Conservation (phyloP, 1,140 invertebrate genomes). For the Chlorops oryzae region DNA sequence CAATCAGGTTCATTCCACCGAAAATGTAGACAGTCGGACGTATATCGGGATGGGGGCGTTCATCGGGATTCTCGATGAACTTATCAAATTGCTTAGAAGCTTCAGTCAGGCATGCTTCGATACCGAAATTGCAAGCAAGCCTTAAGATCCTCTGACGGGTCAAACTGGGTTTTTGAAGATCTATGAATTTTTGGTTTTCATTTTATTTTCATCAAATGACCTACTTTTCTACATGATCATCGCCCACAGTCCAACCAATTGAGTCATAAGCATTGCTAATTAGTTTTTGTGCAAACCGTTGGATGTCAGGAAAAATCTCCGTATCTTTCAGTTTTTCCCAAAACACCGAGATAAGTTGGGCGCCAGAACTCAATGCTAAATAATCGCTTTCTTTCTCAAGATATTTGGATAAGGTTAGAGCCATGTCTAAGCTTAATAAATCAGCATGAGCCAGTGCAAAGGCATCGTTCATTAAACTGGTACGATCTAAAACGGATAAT, state of each 20-base stretch:
- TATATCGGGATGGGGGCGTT: conserved; percentile 56
- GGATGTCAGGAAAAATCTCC: conserved; percentile 51
- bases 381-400: conserved; percentile 58
- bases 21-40: conserved; percentile 58
- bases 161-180: conserved; percentile 20
- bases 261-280: conserved; percentile 47
- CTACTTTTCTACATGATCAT: conserved; percentile 53
- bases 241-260: conserved; percentile 54
- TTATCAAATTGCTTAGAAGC: conserved; percentile 51
- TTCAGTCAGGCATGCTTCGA: conserved; percentile 52
- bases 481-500: conserved; percentile 65
- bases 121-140: conserved; percentile 53
- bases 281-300: conserved; percentile 53
- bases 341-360: conserved; percentile 51
- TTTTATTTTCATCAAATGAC: conserved; percentile 6
- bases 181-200: not conserved
- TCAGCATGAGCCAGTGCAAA: conserved; percentile 69
- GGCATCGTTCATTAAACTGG: conserved; percentile 74
- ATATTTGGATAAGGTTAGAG: conserved; percentile 60
- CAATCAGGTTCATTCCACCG: conserved; percentile 49
- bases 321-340: conserved; percentile 54
- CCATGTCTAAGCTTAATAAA: conserved; percentile 56
- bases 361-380: conserved; percentile 63
- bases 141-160: conserved; percentile 53
- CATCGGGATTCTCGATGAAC: conserved; percentile 49